Percentiles rank a stretch among this genome's conserved stretches.
These are phyloP conservation scores for Wasmannia auropunctata DNA, from an alignment of 1,140 invertebrate species.

Conservation along the genomic window DNA sequence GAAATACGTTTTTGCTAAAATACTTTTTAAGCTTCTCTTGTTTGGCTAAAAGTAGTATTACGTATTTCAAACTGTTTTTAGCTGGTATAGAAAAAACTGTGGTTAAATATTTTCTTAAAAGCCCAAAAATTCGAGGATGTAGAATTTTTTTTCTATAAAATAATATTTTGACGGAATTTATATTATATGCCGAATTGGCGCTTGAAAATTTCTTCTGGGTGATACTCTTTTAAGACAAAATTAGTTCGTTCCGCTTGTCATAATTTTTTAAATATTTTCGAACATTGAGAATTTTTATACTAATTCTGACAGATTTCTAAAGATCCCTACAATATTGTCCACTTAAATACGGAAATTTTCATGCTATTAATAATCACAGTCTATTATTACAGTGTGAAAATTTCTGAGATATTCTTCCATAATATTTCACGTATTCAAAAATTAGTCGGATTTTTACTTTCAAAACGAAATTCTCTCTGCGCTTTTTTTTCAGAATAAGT, in stretches of 20 bases:
- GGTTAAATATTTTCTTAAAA: not conserved
- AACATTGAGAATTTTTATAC: not conserved
- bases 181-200: not conserved
- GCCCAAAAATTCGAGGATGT: not conserved
- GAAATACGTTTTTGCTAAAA: not conserved
- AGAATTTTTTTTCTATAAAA: not conserved
- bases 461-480: not conserved
- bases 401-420: not conserved
- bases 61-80: not conserved
- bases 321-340: not conserved
- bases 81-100: not conserved
- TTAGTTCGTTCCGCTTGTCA: not conserved
- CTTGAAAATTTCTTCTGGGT: not conserved
- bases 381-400: not conserved
- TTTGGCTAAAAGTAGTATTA: not conserved
- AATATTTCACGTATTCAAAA: not conserved
- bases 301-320: not conserved
- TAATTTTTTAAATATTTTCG: too few species aligned
- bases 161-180: not conserved
- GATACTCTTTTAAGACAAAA: not conserved
- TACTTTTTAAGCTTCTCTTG: not conserved
- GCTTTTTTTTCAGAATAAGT: not conserved
- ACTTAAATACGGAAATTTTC: not conserved
- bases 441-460: constrained; percentile 23
- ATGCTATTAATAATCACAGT: not conserved